Evolutionary conservation across 2,888 invertebrate species (phyloP).

Genomic region (Amiota communis): DNA sequence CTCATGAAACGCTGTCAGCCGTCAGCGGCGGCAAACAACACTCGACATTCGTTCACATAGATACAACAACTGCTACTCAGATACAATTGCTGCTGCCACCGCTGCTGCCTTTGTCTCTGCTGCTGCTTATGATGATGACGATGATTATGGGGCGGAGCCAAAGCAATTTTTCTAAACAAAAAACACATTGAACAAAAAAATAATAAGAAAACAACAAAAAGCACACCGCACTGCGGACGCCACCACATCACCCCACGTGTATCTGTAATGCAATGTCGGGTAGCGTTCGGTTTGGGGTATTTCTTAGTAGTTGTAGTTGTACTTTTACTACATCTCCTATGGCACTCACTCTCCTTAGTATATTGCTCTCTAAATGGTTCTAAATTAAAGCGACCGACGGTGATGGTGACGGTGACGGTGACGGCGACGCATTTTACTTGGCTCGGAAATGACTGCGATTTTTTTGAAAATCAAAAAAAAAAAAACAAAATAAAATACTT

Average conservation of each 20-base stretch:
- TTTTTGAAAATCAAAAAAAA: no score
- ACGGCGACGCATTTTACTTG: background rate
- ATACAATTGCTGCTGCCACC: background rate
- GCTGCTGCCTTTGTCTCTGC: background rate
- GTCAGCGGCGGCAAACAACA: background rate
- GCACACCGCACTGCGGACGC: background rate
- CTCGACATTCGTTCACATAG: background rate
- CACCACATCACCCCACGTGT: slow-evolving; percentile 18
- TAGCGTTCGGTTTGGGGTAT: background rate
- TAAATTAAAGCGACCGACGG: background rate
- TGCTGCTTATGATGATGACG: background rate
- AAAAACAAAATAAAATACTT: no score
- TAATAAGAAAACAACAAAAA: slow-evolving; percentile 21
- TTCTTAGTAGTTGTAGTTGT: no score
- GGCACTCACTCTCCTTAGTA: no score
- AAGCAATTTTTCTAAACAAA: slow-evolving; percentile 64
- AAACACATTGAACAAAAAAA: slow-evolving; percentile 38
- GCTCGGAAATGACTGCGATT: background rate
- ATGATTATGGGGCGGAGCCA: slow-evolving; percentile 68
- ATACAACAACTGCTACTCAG: background rate
- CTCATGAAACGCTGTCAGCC: slow-evolving; percentile 3
- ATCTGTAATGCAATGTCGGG: background rate
- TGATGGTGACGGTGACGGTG: no score
- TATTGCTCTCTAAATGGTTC: background rate
- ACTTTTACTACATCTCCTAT: no score